A percentile compares a stretch with the other conserved stretches of the same genome.
Evolutionary conservation across 2,888 invertebrate genomes (phyloP).

Genomic region (Stenurella melanura): DNA sequence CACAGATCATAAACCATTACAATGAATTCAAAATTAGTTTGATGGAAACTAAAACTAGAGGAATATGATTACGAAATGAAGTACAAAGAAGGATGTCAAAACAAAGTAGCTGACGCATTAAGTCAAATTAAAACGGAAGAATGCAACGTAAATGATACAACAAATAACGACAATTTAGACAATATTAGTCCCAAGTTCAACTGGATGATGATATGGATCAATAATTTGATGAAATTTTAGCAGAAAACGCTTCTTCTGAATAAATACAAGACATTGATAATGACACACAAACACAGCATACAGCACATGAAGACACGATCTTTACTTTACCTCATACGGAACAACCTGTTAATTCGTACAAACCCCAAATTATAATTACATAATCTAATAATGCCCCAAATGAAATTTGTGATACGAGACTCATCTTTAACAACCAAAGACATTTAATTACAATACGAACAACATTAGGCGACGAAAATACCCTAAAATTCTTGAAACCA

Average conservation of each 20-base stretch:
- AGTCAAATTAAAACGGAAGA: slow-evolving; percentile 32
- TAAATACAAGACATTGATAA: too few relatives aligned
- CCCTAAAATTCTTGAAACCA: slow-evolving; percentile 5
- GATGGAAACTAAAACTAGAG: slow-evolving; percentile 47
- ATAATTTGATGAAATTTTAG: background rate
- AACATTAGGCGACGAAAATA: background rate
- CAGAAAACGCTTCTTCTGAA: too few relatives aligned
- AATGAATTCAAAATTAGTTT: slow-evolving; percentile 51
- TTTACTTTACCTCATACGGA: slow-evolving; percentile 19
- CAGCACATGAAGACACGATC: slow-evolving; percentile 30
- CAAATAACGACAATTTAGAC: too few relatives aligned
- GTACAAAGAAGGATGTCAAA: slow-evolving; percentile 48
- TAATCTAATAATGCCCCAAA: background rate
- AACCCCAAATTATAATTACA: slow-evolving; percentile 31
- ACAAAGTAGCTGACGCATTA: slow-evolving; percentile 45
- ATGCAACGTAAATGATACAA: background rate
- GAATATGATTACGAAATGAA: slow-evolving; percentile 45
- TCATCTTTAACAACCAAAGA: background rate
- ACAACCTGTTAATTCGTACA: slow-evolving; percentile 30
- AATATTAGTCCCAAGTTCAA: too few relatives aligned
- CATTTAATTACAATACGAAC: background rate
- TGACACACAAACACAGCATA: slow-evolving; percentile 18
- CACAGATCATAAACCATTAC: slow-evolving; percentile 56
- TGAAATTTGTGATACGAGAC: background rate
- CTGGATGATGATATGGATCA: background rate